Base-by-base conservation (phyloP, 2,888 invertebrate genomes). In the Protonemura montana region DNA sequence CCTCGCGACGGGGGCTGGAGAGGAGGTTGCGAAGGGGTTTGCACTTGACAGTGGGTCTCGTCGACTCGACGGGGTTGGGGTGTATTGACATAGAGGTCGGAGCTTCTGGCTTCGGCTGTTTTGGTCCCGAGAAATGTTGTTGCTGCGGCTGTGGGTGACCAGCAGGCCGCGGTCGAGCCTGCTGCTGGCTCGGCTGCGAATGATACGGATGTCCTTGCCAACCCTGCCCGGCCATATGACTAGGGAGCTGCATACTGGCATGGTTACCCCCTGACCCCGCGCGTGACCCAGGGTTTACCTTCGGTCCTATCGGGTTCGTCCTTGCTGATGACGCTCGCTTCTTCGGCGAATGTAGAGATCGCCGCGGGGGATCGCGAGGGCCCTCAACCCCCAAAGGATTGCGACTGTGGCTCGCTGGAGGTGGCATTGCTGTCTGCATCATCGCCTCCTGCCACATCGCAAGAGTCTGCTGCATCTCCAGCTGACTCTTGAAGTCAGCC, bases 391-490 rank as follows among this genome's bases (percentile, higher is more conserved):
- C 59, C 59, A 59, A 21, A 10, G 59, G 59, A 21, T 59, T 59
- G 59, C 21, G 59, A 21, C 21, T 59, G 59, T 59, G 59, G 59
- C 3, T 59, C 6, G 85, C 27, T 28, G 42, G 41, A 5, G 86
- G 86, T 35, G 85, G 26, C 2, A 83, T 82, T 26, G 87, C 91
- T 7, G 93, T 93, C 87, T 94, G 93, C 76, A 93, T 91, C 91
- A 95, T 92, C 0, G 94, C 94, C 90, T 95, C 95, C 89, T 95
- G 95, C 95, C 95, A 95, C 92, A 95, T 93, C 0, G 94, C 94
- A 88, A 94, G 91, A 89, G 94, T 94, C 89, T 94, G 90, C 87
- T 94, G 89, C 89, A 94, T 92, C 85, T 94, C 94, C 85, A 89
- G 85, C 82, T 89, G 89, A 26, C 86, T 88, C 77, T 89, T 89